phyloP scores from a whole-genome alignment of 2,113 vertebrate species.

The Herpailurus yagouaroundi region DNA sequence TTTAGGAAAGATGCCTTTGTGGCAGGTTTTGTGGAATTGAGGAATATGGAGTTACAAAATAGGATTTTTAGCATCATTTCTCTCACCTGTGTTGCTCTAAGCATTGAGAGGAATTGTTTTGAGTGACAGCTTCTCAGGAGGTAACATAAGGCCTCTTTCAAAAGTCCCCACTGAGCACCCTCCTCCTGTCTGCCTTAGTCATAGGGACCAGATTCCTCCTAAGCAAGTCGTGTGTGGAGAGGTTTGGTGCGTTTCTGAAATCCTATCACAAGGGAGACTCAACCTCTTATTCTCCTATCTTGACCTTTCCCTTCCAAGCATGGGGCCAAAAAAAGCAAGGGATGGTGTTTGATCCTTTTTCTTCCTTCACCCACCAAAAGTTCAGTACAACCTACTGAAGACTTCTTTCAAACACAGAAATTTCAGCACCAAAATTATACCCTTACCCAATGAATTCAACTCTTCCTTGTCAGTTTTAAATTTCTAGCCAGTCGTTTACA shows the following conservation, averaged over 20 bases:
- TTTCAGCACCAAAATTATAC: conserved; percentile 22
- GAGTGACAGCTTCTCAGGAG: neutral
- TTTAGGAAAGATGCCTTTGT: neutral
- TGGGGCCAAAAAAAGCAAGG: neutral
- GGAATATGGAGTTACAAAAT: neutral
- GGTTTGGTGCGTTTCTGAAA: neutral
- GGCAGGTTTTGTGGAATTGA: neutral
- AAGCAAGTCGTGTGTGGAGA: neutral
- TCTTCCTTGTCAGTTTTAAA: neutral
- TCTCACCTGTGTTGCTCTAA: neutral
- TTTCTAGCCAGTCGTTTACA: neutral
- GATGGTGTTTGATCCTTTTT: neutral
- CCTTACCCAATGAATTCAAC: neutral
- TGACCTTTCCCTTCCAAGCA: neutral
- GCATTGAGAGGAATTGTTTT: neutral
- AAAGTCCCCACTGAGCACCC: neutral
- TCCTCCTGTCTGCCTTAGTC: neutral
- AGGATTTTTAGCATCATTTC: neutral
- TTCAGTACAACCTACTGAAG: neutral
- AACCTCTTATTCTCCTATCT: neutral
- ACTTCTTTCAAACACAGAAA: neutral
- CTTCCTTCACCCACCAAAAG: neutral
- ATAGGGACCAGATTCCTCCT: neutral
- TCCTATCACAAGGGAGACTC: neutral
- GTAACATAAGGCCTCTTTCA: neutral